Evolutionary conservation across 2,113 vertebrate genomes (phyloP).

Genomic region (Grallaria varia): DNA sequence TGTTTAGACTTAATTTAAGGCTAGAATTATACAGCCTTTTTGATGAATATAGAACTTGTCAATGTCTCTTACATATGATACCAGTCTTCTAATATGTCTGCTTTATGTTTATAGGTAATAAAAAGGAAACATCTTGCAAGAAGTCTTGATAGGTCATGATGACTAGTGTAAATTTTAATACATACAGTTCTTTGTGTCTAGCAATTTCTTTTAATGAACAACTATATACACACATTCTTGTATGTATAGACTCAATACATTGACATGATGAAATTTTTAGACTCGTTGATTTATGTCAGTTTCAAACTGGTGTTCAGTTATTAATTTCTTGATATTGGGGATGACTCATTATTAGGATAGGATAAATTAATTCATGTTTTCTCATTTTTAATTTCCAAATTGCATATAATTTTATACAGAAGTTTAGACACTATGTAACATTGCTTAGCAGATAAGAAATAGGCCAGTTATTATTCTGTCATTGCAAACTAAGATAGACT

Average conservation of each 20-base stretch:
- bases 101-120: neutral
- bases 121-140: neutral
- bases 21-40: neutral
- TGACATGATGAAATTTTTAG: neutral
- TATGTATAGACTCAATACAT: neutral
- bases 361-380: neutral
- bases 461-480: neutral
- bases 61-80: neutral
- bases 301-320: neutral
- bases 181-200: neutral
- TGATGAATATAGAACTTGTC: neutral
- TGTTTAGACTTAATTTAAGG: neutral
- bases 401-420: neutral
- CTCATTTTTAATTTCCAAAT: neutral
- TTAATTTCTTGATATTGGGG: neutral
- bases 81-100: neutral
- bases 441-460: neutral
- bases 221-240: neutral
- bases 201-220: neutral
- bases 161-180: neutral
- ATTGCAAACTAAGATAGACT: neutral
- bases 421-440: neutral
- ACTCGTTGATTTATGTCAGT: neutral
- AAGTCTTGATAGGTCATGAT: neutral
- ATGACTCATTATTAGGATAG: neutral